Base-by-base conservation (phyloP, 2,888 invertebrate species). In the Proisotoma minuta region DNA sequence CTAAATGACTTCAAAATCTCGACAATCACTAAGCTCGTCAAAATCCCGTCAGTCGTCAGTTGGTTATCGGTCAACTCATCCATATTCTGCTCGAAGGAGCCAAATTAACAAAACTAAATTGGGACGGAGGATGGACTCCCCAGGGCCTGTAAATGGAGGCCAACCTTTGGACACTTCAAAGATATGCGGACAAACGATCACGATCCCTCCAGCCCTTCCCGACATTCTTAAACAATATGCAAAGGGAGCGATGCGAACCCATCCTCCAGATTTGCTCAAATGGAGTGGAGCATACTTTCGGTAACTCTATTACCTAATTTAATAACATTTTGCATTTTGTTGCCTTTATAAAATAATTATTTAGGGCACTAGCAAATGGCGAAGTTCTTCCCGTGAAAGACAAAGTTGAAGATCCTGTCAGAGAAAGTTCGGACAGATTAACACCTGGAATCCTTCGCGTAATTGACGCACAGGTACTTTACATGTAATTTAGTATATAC, bases 251-350 rank as follows among this genome's bases (percentile, higher is more conserved):
- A 56, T 56, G 56, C 40, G 47, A 26, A 56, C 56, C 12, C 43
- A 56, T 3, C 56, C 56, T 18, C 56, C 56, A 3, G 56, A 56
- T 23, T 26, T 56, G 20, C 43, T 56, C 26, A 2, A 18, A n/a
- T 56, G 56, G 56, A 56, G 56, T 43, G 56, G 47, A 10, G 5
- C 23, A 3, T 56, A 56, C 27, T 56, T 56, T 27, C 43, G 43
- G 43, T 43, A 43, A 43, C 8, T 10, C 34, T 10, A 34, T n/a
- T n/a, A n/a, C n/a, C n/a, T n/a, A n/a, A n/a, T 15, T 8, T 15
- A 34, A 10, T 34, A 34, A 34, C 15, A 10, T 34, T 34, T 8
- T 10, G 34, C 34, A 34, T 34, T 34, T 34, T 34, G 34, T 10
- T 34, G n/a, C n/a, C n/a, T n/a, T n/a, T n/a, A n/a, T n/a, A n/a